A percentile compares a stretch with the other conserved stretches of the same genome.
phyloP scores from a whole-genome alignment of 2,113 vertebrate species.

The Pygoscelis antarcticus region DNA sequence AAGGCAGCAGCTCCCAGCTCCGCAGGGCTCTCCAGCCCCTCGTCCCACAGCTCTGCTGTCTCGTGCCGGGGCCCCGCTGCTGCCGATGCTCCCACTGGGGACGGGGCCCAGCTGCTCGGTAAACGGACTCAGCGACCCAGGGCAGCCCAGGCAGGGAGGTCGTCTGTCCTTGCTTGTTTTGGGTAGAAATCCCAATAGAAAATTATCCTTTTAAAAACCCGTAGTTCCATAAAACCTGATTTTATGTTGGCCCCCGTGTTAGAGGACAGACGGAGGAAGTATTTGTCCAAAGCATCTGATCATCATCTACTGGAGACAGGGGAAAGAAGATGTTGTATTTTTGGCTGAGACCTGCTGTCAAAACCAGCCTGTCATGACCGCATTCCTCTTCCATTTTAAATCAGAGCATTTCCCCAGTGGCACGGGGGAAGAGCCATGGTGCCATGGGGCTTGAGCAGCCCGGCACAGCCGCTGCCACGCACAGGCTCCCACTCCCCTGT shows the following conservation, averaged over 20 bases:
- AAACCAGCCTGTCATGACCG: neutral
- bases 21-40: neutral
- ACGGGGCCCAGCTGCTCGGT: neutral
- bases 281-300: neutral
- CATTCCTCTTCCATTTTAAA: neutral
- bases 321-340: neutral
- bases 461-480: neutral
- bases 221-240: neutral
- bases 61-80: accelerated
- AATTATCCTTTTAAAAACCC: neutral
- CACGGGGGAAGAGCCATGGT: accelerated
- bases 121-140: neutral
- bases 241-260: neutral
- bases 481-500: neutral
- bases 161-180: neutral
- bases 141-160: neutral
- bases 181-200: neutral
- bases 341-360: neutral
- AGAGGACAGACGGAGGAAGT: neutral
- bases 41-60: accelerated
- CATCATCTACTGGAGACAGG: neutral
- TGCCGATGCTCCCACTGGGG: accelerated
- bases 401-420: accelerated
- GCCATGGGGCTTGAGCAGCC: neutral
- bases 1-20: neutral